These are phyloP conservation scores for Oplegnathus fasciatus DNA, from an alignment of 2,113 vertebrate species.

Conservation along the genomic window DNA sequence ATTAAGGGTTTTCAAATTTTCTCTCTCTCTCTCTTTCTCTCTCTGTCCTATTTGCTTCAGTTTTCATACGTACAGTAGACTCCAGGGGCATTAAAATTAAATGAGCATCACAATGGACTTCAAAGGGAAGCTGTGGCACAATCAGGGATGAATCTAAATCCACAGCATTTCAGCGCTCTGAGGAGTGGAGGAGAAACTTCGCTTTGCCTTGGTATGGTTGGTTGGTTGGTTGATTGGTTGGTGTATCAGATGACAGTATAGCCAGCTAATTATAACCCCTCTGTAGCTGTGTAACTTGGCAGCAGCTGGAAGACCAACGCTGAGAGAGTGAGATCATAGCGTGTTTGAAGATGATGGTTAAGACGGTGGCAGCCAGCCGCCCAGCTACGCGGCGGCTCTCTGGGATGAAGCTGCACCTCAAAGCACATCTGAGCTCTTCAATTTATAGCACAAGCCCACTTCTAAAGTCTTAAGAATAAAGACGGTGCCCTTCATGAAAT, in stretches of 20 bases:
- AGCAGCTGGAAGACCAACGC: slow-evolving; percentile 55
- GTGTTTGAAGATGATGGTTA: slow-evolving; percentile 70
- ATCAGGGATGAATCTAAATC: slow-evolving; percentile 65
- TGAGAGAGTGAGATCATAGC: slow-evolving; percentile 68
- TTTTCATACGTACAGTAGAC: slow-evolving; percentile 44
- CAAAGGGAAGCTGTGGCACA: slow-evolving; percentile 59
- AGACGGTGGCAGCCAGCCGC: slow-evolving; percentile 43
- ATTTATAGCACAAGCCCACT: slow-evolving; percentile 45
- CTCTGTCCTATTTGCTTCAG: slow-evolving; percentile 36
- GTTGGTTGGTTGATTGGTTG: slow-evolving; percentile 42
- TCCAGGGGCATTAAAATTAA: slow-evolving; percentile 70
- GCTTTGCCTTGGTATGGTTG: slow-evolving; percentile 23
- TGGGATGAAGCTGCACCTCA: slow-evolving; percentile 54
- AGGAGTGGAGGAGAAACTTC: slow-evolving; percentile 34
- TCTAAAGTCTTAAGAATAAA: slow-evolving; percentile 36
- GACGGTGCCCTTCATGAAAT: slow-evolving; percentile 37
- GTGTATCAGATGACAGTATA: slow-evolving; percentile 58
- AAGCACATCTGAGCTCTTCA: slow-evolving; percentile 64
- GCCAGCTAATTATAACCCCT: slow-evolving; percentile 74
- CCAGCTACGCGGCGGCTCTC: slow-evolving; percentile 30
- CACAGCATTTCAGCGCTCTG: slow-evolving; percentile 25
- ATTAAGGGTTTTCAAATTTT: background rate
- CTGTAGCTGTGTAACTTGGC: slow-evolving; percentile 73
- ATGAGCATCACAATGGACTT: slow-evolving; percentile 71
- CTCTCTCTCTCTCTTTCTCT: background rate